Conservation (phyloP, 2,113 vertebrate species). For the Nibea coibor region DNA sequence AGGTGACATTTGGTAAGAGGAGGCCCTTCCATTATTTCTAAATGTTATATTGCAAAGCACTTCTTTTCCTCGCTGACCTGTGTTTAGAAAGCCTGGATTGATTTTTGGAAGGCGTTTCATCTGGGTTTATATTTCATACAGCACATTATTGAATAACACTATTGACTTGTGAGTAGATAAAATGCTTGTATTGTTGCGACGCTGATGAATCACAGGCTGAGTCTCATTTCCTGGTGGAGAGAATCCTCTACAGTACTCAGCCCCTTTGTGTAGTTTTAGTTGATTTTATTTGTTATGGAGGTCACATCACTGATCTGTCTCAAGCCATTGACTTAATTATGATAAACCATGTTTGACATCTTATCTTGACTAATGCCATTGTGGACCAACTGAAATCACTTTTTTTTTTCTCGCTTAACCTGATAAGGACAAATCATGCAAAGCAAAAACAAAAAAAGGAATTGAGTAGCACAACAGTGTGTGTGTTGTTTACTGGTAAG, state of each 20-base stretch:
- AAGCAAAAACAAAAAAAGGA: background rate
- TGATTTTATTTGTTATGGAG: background rate
- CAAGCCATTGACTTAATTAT: background rate
- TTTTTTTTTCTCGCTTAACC: background rate
- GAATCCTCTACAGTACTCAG: background rate
- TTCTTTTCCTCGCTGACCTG: background rate
- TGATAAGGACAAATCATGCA: background rate
- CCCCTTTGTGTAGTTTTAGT: background rate
- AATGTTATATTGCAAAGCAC: background rate
- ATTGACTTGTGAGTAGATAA: background rate
- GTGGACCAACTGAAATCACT: background rate
- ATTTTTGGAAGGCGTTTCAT: slow-evolving; percentile 21
- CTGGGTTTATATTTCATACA: slow-evolving; percentile 5
- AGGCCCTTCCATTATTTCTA: background rate
- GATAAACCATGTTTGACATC: background rate
- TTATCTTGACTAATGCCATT: background rate
- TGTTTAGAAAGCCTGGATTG: background rate
- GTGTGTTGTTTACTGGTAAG: background rate
- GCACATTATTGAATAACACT: background rate
- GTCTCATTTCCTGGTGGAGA: background rate
- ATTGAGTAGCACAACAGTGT: background rate
- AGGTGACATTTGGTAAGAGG: too few species aligned
- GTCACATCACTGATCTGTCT: background rate
- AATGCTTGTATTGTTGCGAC: background rate
- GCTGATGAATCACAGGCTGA: slow-evolving; percentile 9